Evolutionary conservation across 2,888 invertebrate species (phyloP).

Genomic region (Calameuta filiformis): DNA sequence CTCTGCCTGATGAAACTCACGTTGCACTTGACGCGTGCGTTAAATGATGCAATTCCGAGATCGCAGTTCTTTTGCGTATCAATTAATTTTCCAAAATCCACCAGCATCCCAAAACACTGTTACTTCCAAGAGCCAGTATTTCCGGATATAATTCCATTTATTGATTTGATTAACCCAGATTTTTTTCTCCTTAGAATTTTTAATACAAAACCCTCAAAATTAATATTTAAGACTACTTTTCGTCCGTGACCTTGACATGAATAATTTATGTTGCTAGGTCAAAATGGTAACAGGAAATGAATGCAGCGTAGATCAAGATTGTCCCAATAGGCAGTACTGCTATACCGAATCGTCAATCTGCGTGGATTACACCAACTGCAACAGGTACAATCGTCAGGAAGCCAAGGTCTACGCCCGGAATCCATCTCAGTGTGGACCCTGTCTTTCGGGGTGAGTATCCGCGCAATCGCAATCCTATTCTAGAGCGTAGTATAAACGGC

Average conservation of each 20-base stretch:
- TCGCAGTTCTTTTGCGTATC: not conserved
- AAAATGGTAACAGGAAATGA: conserved; percentile 6
- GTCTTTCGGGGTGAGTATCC: conserved; percentile 35
- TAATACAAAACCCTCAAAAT: not conserved
- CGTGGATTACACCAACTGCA: conserved; percentile 38
- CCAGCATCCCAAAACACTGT: not conserved
- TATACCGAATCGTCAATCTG: conserved; percentile 34
- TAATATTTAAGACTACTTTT: not conserved
- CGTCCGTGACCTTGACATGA: not conserved
- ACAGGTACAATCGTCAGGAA: conserved; percentile 35
- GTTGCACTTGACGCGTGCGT: not conserved
- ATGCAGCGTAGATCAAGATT: conserved; percentile 36
- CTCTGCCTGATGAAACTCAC: not conserved
- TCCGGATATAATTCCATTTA: not conserved
- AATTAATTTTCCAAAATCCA: not conserved
- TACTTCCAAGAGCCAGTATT: not conserved
- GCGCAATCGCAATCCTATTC: not conserved
- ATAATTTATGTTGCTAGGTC: not conserved
- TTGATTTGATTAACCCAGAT: not conserved
- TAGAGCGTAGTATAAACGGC: not conserved
- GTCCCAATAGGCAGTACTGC: conserved; percentile 38
- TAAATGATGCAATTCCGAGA: not conserved
- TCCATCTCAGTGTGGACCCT: conserved; percentile 42
- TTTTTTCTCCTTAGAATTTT: not conserved
- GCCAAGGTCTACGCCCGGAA: conserved; percentile 27